A percentile compares a stretch with the other conserved stretches of the same genome.
phyloP scores from a whole-genome alignment of 2,888 invertebrate species.

The Lamellibrachia satsuma region DNA sequence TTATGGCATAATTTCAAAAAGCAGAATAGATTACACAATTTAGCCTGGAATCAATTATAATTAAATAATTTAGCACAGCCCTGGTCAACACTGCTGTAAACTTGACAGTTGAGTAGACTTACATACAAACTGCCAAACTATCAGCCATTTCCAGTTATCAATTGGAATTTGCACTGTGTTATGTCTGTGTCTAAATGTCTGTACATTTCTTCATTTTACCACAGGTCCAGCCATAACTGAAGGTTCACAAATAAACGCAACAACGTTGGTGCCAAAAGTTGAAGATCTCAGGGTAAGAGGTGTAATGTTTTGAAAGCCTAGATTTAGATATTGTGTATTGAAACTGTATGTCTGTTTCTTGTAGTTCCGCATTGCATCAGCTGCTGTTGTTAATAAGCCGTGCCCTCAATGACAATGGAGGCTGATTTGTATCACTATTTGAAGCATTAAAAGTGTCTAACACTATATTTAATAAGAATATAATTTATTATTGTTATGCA shows the following conservation, averaged over 20 bases:
- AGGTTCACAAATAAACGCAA: conserved; percentile 72
- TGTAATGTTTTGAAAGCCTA: background rate
- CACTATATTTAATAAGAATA: too few relatives aligned
- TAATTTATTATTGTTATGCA: too few relatives aligned
- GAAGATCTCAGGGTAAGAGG: conserved; percentile 49
- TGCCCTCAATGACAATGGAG: too few relatives aligned
- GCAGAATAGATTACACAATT: background rate
- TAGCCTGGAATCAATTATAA: conserved; percentile 26
- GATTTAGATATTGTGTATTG: background rate
- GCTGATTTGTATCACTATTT: too few relatives aligned
- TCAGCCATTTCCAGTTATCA: background rate
- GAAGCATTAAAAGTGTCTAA: too few relatives aligned
- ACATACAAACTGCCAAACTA: background rate
- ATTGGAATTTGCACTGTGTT: background rate
- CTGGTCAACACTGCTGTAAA: background rate
- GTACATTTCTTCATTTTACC: conserved; percentile 17
- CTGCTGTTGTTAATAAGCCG: too few relatives aligned
- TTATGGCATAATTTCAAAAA: background rate
- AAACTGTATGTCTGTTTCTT: background rate
- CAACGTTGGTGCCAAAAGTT: conserved; percentile 61
- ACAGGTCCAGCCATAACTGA: conserved; percentile 81
- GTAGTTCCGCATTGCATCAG: too few relatives aligned
- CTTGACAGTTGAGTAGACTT: background rate
- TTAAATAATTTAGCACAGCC: background rate
- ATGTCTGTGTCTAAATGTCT: background rate